Evolutionary conservation across 2,797 vertebrate species (phyloP), one percentile per base, ranked within the genome.

Genomic region (Hirundo rustica): DNA sequence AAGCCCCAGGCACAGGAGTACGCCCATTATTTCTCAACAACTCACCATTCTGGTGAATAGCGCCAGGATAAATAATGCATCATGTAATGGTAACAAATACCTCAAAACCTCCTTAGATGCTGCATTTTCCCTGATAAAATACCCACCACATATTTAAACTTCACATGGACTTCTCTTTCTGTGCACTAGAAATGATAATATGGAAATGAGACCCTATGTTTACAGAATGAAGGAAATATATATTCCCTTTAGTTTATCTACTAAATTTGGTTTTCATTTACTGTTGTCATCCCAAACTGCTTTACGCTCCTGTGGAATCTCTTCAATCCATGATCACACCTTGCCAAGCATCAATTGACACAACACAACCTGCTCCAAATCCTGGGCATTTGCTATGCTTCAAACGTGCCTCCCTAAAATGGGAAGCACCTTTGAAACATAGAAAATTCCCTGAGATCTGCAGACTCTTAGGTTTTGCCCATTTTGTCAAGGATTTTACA

Each of bases 401-500:
- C 38, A 89, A 78, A 92, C 7, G 6, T 54, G 25, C 54, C 89
- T 88, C 76, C 62, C 74, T 47, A 65, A 81, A 87, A n/a, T n/a
- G n/a, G n/a, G n/a, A n/a, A 81, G 38, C 38, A 38, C 38, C 38
- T 38, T 38, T 38, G 38, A 38, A 38, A 38, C 38, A n/a, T n/a
- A 38, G 38, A 38, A 38, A 38, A 38, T 38, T 5, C 38, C 38
- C 38, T 38, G 38, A 38, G 38, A 91, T 91, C 13, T 66, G 51
- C 71, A 89, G 71, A 75, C 42, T 47, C 64, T 81, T 55, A 42
- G 40, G 19, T 79, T 95, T 92, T 67, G 68, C 53, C 34, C 67
- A 20, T 51, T 91, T 82, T 90, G 80, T 50, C 62, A 92, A 55
- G 48, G 54, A 62, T 32, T 93, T 91, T 17, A 44, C 27, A 42